Conservation (phyloP, 2,888 invertebrate species). For the Embidobia sp. region DNA sequence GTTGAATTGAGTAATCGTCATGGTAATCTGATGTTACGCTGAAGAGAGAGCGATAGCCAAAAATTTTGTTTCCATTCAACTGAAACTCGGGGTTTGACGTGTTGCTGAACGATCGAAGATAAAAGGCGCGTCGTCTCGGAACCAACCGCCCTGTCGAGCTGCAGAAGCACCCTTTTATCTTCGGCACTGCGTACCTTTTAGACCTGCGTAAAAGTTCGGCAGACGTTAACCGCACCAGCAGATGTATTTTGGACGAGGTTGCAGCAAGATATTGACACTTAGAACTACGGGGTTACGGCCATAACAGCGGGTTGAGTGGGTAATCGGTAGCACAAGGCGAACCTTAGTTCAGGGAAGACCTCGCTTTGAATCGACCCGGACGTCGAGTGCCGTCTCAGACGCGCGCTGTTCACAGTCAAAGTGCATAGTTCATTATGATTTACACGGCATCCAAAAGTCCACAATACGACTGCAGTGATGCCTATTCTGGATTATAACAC, state of each 20-base stretch:
- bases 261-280: conserved; percentile 57
- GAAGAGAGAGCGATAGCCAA: too few species aligned
- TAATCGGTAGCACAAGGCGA: conserved; percentile 29
- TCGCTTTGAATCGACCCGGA: conserved; percentile 30
- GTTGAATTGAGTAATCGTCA: conserved; percentile 75
- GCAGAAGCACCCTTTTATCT: conserved; percentile 73
- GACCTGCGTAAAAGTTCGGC: conserved; percentile 69
- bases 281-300: conserved; percentile 29
- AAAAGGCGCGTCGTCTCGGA: conserved; percentile 61
- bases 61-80: too few species aligned
- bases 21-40: too few species aligned
- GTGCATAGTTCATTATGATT: conserved; percentile 73
- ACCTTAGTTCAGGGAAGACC: conserved; percentile 25
- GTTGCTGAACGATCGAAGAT: conserved; percentile 71
- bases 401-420: conserved; percentile 33
- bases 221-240: conserved; percentile 81
- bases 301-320: conserved; percentile 43
- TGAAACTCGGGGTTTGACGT: conserved; percentile 65
- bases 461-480: conserved; percentile 82
- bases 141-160: conserved; percentile 23
- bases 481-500: conserved; percentile 80
- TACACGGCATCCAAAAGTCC: conserved; percentile 81
- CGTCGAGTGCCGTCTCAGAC: conserved; percentile 30
- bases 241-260: conserved; percentile 81
- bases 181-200: conserved; percentile 63